Evolutionary conservation across 2,888 invertebrate genomes (phyloP).

Genomic region (Tethea ocularis): DNA sequence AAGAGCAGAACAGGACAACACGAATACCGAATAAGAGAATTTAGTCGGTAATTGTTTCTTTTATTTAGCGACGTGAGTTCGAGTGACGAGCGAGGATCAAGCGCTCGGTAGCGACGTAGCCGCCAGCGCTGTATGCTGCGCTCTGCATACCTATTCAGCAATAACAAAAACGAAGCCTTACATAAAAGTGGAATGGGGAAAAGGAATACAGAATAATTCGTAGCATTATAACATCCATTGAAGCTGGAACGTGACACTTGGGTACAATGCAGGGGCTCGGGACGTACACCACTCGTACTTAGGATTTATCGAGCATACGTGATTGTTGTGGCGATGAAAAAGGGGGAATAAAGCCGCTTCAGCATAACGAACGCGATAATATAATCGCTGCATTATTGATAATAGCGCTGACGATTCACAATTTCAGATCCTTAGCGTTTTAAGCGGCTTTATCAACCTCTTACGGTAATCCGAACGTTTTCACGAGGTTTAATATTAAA

Average conservation of each 20-base stretch:
- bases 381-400: slow-evolving; percentile 9
- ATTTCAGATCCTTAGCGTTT: neutral
- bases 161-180: slow-evolving; percentile 24
- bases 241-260: slow-evolving; percentile 49
- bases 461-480: neutral
- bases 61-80: neutral
- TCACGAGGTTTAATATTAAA: slow-evolving; percentile 2
- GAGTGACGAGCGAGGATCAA: too few relatives aligned
- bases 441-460: slow-evolving; percentile 4
- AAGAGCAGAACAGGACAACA: too few relatives aligned
- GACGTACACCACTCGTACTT: slow-evolving; percentile 32
- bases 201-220: slow-evolving; percentile 54
- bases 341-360: slow-evolving; percentile 13
- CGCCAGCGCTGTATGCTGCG: neutral
- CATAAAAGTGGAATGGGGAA: slow-evolving; percentile 39
- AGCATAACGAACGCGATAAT: slow-evolving; percentile 7
- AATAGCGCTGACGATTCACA: slow-evolving; percentile 6
- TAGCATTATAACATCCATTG: slow-evolving; percentile 57
- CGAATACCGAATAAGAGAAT: neutral
- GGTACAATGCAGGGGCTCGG: slow-evolving; percentile 22
- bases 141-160: neutral
- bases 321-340: slow-evolving; percentile 41
- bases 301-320: slow-evolving; percentile 56
- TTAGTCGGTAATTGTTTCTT: neutral
- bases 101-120: too few relatives aligned